Base-by-base conservation (phyloP, 1,140 invertebrate genomes). In the Hyposmocoma kahamanoa region DNA sequence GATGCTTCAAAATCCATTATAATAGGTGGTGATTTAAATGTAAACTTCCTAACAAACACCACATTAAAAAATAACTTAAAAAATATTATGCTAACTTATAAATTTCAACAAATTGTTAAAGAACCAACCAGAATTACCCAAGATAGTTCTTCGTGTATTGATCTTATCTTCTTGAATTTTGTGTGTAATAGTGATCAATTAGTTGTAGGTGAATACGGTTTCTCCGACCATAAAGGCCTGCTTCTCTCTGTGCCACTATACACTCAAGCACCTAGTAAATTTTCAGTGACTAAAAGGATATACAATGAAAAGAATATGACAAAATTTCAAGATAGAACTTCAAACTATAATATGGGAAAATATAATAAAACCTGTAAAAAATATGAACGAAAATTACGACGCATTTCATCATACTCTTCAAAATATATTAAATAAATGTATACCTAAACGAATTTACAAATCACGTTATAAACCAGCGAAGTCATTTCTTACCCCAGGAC, bases 141-240 rank as follows among this genome's bases (percentile, higher is more conserved):
- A 19, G 19, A 15, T 5, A 32, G 26, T 18, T 45, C 43, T 22
- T 32, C 15, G 19, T 45, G 43, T 30, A 45, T 45, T 3, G 43
- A 45, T 21, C 34, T 45, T 32, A 30, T 45, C 8, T 45, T 45
- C 34, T 32, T 28, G n/a, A 45, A 45, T 21, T 45, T 45, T 20
- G 11, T 18, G 11, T 3, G 11, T 19, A 45, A 19, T 11, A 20
- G 22, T 8, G 20, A 2, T 15, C 9, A 9, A 32, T 4, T 32
- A 34, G 2, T 10, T 2, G 43, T 45, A 11, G n/a, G 22, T 18
- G 43, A 45, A 2, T 45, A 20, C 4, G 43, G 43, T 32, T 45
- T 45, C 13, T 45, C 26, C n/a, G 43, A 45, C 13, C 43, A 45
- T n/a, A 45, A 21, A n/a, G 43, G 26, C 13, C 11, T 45, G 11